These are phyloP conservation scores for Erebia epiphron DNA, from an alignment of 2,888 invertebrate species.

Conservation along the genomic window DNA sequence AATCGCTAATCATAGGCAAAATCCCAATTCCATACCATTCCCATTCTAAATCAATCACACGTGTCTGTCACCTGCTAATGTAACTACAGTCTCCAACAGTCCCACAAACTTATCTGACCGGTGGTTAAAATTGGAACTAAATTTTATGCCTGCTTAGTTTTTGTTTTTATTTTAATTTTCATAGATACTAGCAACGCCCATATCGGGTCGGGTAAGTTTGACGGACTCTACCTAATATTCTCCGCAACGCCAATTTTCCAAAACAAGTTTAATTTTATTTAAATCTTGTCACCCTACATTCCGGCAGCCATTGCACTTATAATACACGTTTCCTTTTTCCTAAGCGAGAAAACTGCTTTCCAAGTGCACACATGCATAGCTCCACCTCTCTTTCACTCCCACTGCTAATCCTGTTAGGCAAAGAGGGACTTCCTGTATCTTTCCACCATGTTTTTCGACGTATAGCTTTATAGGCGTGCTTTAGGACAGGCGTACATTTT, in stretches of 20 bases:
- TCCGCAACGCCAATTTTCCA: neutral
- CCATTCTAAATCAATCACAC: no score
- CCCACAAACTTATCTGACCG: no score
- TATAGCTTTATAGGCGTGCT: slow-evolving; percentile 10
- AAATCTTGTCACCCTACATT: slow-evolving; percentile 31
- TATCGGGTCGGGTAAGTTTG: no score
- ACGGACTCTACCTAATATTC: no score
- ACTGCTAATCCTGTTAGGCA: slow-evolving; percentile 10
- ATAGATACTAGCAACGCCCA: no score
- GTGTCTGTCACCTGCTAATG: no score
- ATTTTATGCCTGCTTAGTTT: no score
- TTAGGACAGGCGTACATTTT: neutral
- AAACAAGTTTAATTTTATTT: slow-evolving; percentile 10
- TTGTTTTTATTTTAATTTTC: no score
- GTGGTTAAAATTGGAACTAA: no score
- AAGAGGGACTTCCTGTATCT: slow-evolving; percentile 15
- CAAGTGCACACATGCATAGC: slow-evolving; percentile 30
- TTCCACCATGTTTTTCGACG: slow-evolving; percentile 21
- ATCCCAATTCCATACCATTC: no score
- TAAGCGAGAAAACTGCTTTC: slow-evolving; percentile 39
- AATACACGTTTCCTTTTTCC: slow-evolving; percentile 40
- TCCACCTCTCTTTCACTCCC: slow-evolving; percentile 26
- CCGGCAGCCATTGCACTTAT: slow-evolving; percentile 35
- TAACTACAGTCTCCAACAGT: no score
- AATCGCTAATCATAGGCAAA: no score